A percentile compares a stretch with the other conserved stretches of the same genome.
These are phyloP conservation scores for Synodontis membranacea DNA, from an alignment of 2,113 vertebrate species.

Conservation along the genomic window DNA sequence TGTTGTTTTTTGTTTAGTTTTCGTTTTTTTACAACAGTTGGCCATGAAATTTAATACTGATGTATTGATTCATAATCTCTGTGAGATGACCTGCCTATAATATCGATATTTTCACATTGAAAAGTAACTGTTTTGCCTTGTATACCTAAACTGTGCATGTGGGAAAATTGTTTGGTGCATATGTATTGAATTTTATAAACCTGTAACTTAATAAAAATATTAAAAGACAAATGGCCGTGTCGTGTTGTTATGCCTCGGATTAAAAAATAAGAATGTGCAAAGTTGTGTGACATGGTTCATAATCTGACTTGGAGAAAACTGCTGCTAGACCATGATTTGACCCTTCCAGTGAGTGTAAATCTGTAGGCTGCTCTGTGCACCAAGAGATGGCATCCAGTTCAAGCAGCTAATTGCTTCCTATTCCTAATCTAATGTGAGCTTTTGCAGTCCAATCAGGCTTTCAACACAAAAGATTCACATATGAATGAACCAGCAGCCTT, in stretches of 20 bases:
- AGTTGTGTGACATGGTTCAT: neutral
- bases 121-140: slow-evolving; percentile 88
- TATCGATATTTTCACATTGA: slow-evolving; percentile 94
- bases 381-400: slow-evolving; percentile 2
- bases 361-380: slow-evolving; percentile 19
- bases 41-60: slow-evolving; percentile 74
- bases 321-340: slow-evolving; percentile 30
- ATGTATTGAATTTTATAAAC: slow-evolving; percentile 79
- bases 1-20: slow-evolving; percentile 58
- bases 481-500: slow-evolving; percentile 50
- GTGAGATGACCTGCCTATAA: slow-evolving; percentile 83
- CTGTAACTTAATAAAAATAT: slow-evolving; percentile 79
- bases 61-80: slow-evolving; percentile 87
- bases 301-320: slow-evolving; percentile 14
- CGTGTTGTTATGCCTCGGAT: neutral
- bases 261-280: neutral
- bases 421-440: slow-evolving; percentile 55
- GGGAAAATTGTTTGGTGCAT: slow-evolving; percentile 76
- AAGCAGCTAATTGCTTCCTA: slow-evolving; percentile 55
- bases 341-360: slow-evolving; percentile 50
- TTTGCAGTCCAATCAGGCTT: slow-evolving; percentile 48
- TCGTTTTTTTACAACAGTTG: slow-evolving; percentile 55
- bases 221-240: slow-evolving; percentile 60
- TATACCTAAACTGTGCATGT: slow-evolving; percentile 95
- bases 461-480: slow-evolving; percentile 58